Percentiles rank a stretch among this genome's conserved stretches.
Conservation (phyloP, 2,797 vertebrate species). For the Parauchenoglanis ngamensis region DNA sequence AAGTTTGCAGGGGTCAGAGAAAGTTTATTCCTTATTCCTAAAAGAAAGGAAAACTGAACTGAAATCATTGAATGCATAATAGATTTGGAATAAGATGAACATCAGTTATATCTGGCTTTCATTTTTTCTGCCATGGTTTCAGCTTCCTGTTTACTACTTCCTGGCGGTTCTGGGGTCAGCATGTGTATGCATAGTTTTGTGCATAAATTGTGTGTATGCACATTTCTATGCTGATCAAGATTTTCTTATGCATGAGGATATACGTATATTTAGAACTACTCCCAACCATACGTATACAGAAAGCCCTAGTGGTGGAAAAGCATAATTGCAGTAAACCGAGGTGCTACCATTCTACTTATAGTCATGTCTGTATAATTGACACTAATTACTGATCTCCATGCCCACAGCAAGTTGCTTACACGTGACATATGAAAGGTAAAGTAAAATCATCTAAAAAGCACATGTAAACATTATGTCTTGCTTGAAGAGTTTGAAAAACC, state of each 20-base stretch:
- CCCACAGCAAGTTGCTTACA: not conserved
- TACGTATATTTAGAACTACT: not conserved
- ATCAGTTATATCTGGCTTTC: not conserved
- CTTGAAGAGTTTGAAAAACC: not conserved
- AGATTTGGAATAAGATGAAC: not conserved
- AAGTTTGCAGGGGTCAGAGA: conserved; percentile 17
- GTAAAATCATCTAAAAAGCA: not conserved
- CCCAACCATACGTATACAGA: not conserved
- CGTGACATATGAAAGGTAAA: not conserved
- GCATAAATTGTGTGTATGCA: not conserved
- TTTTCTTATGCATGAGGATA: not conserved
- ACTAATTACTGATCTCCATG: not conserved
- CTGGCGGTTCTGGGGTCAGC: not conserved
- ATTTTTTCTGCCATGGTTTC: not conserved
- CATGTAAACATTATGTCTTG: not conserved
- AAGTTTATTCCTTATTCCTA: not conserved
- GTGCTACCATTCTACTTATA: not conserved
- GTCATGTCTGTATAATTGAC: not conserved
- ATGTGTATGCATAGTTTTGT: too few species aligned
- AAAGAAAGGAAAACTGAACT: not conserved
- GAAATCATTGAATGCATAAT: not conserved
- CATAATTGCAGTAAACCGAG: not conserved
- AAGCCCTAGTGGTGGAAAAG: not conserved
- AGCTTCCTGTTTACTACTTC: not conserved
- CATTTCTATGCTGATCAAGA: too few species aligned